These are phyloP conservation scores for Epinephelus moara DNA, from an alignment of 2,113 vertebrate species.

Conservation along the genomic window DNA sequence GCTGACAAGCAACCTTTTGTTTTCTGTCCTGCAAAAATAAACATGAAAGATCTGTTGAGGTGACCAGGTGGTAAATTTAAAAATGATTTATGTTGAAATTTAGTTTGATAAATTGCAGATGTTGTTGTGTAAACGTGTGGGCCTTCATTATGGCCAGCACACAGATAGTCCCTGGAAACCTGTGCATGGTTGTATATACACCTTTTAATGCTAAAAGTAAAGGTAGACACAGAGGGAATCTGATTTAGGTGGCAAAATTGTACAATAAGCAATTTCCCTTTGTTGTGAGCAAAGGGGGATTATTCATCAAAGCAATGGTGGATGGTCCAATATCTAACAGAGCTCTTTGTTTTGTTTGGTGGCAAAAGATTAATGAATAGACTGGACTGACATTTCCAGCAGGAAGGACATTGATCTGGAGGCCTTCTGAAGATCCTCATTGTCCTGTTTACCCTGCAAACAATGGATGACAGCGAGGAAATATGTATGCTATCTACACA, in stretches of 20 bases:
- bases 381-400: slow-evolving; percentile 78
- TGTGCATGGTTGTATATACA: neutral
- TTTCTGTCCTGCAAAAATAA: neutral
- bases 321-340: slow-evolving; percentile 68
- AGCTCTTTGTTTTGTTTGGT: slow-evolving; percentile 76
- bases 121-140: neutral
- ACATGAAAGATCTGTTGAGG: neutral
- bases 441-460: slow-evolving; percentile 74
- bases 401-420: slow-evolving; percentile 77
- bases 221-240: slow-evolving; percentile 34
- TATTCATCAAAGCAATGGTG: slow-evolving; percentile 70
- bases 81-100: slow-evolving; percentile 36
- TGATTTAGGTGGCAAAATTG: slow-evolving; percentile 46
- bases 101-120: slow-evolving; percentile 42
- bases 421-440: slow-evolving; percentile 71
- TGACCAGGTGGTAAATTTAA: slow-evolving; percentile 2
- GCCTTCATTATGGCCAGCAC: slow-evolving; percentile 23
- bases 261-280: slow-evolving; percentile 61
- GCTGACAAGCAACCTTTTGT: neutral
- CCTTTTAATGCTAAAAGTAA: slow-evolving; percentile 24
- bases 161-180: slow-evolving; percentile 26
- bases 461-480: slow-evolving; percentile 61
- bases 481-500: slow-evolving; percentile 37
- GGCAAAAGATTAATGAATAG: slow-evolving; percentile 80
- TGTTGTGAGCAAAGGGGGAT: slow-evolving; percentile 61